A percentile compares a stretch with the other conserved stretches of the same genome.
These are phyloP conservation scores for Charaxes varanes DNA, from an alignment of 1,140 invertebrate genomes.

Conservation along the genomic window DNA sequence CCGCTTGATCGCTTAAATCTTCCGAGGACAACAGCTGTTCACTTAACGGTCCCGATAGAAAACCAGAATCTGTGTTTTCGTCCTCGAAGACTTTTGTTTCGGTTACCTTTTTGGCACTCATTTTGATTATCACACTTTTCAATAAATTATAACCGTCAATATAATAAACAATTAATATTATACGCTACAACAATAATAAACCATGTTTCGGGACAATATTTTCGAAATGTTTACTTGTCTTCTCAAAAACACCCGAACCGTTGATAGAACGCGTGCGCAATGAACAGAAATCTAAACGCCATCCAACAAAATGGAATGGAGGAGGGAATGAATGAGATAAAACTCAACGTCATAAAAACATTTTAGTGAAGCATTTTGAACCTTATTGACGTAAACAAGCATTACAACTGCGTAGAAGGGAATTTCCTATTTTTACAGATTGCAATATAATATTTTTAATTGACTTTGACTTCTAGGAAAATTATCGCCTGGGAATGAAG, in stretches of 20 bases:
- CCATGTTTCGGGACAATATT: constrained; percentile 49
- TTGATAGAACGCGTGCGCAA: constrained; percentile 35
- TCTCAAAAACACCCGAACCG: constrained; percentile 28
- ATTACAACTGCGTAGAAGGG: constrained; percentile 14
- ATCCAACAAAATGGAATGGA: constrained; percentile 15
- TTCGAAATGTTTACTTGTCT: constrained; percentile 22
- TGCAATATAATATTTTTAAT: too few relatives aligned
- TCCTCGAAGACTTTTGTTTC: constrained; percentile 50
- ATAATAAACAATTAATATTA: constrained; percentile 23
- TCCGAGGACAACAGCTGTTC: constrained; percentile 26
- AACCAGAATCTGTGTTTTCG: constrained; percentile 48
- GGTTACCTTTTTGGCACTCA: constrained; percentile 57
- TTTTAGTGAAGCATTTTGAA: too few relatives aligned
- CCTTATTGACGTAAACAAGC: constrained; percentile 9
- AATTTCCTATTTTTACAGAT: too few relatives aligned
- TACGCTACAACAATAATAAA: constrained; percentile 27
- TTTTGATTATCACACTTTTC: constrained; percentile 39
- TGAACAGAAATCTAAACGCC: constrained; percentile 24
- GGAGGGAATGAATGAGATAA: constrained; percentile 10
- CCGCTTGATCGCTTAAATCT: constrained; percentile 12
- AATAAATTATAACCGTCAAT: constrained; percentile 20
- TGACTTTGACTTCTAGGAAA: too few relatives aligned
- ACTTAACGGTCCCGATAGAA: constrained; percentile 38
- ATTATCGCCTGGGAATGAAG: too few relatives aligned
- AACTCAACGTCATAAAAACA: constrained; percentile 7